Evolutionary conservation across 2,797 vertebrate species (phyloP).

Genomic region (Anabacerthia variegaticeps): DNA sequence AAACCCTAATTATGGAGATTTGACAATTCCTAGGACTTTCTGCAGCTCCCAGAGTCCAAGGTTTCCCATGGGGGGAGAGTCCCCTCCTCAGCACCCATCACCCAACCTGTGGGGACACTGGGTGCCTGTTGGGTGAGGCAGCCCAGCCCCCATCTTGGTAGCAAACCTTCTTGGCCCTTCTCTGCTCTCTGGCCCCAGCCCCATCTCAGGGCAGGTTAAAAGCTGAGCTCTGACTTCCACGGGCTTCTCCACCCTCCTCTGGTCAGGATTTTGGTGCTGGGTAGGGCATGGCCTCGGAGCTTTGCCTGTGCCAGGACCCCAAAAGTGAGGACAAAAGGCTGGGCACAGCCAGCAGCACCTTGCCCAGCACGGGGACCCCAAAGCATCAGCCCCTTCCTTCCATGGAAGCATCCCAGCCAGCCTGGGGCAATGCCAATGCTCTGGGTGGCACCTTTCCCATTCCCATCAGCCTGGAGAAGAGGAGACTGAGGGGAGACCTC

Average conservation of each 20-base stretch:
- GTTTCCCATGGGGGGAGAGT: background rate
- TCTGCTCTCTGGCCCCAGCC: background rate
- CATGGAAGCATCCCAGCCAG: background rate
- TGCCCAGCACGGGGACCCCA: background rate
- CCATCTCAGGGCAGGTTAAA: background rate
- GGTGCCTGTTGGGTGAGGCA: background rate
- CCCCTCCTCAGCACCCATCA: background rate
- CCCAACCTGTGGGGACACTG: background rate
- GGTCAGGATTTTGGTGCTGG: background rate
- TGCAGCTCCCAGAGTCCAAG: background rate
- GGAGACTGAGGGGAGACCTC: background rate
- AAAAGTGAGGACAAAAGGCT: background rate
- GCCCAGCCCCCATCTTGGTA: background rate
- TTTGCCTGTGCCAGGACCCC: background rate
- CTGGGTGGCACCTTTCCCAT: accelerated
- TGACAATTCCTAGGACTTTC: background rate
- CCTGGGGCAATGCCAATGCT: background rate
- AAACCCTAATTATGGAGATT: background rate
- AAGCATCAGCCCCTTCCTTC: background rate
- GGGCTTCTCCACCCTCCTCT: background rate
- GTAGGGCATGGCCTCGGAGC: background rate
- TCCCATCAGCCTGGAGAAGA: background rate
- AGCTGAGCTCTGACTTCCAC: background rate
- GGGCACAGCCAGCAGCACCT: background rate
- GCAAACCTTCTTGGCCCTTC: background rate